Evolutionary conservation across 2,113 vertebrate genomes (phyloP).

Genomic region (Hiodon alosoides): DNA sequence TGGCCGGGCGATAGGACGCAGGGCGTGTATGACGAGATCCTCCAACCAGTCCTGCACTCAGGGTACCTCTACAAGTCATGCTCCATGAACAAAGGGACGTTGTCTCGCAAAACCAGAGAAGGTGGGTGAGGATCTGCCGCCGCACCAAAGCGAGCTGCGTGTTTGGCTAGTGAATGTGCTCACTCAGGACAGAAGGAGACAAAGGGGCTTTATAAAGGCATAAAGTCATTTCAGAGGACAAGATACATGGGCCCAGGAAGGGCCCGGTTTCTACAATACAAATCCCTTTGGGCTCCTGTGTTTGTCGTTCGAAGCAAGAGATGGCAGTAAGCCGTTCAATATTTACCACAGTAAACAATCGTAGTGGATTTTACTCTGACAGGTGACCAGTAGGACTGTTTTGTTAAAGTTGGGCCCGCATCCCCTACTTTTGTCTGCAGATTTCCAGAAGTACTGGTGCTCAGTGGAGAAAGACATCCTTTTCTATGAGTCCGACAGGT

Average conservation of each 20-base stretch:
- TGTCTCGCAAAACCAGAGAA: constrained; percentile 71
- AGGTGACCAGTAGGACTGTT: not conserved
- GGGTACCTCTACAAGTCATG: constrained; percentile 78
- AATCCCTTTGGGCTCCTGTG: not conserved
- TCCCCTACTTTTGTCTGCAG: constrained; percentile 43
- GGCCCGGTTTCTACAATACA: not conserved
- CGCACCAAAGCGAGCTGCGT: constrained; percentile 16
- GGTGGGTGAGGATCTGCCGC: constrained; percentile 48
- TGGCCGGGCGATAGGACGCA: constrained; percentile 10
- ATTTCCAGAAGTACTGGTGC: constrained; percentile 82
- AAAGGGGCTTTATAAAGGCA: constrained; percentile 16
- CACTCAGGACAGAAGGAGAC: constrained; percentile 6
- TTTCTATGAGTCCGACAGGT: constrained; percentile 72
- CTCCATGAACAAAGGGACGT: constrained; percentile 54
- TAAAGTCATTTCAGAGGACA: not conserved
- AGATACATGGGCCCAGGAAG: not conserved
- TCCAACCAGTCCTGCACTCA: constrained; percentile 71
- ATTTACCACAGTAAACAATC: not conserved
- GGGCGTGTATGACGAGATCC: constrained; percentile 88
- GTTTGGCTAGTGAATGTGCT: constrained; percentile 26
- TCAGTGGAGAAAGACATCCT: constrained; percentile 70
- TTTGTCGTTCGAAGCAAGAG: not conserved
- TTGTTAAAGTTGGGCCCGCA: not conserved
- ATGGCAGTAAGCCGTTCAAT: not conserved
- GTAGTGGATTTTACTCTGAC: no score